Base-by-base conservation (phyloP, 2,888 invertebrate species). In the Dendrolimus pini region DNA sequence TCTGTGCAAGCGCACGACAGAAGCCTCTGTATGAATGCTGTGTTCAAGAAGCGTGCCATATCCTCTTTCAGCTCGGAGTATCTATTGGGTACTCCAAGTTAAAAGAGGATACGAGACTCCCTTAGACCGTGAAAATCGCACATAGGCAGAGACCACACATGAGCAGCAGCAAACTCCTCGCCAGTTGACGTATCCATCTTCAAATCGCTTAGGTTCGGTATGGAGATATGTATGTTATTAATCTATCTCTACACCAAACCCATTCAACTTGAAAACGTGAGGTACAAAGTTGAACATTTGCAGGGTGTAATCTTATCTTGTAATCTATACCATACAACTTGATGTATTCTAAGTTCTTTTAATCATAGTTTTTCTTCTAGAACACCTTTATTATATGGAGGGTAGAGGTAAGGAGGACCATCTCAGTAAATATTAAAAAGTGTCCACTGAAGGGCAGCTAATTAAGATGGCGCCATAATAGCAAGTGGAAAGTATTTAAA, bases 1-100 rank as follows among this genome's bases (percentile, higher is more conserved):
- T 98, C 75, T 99, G 98, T 0, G 98, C 96, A 10, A 99, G 88
- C 1, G 98, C 99, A 84, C 96, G 97, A 80, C 99, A 99, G 52
- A 99, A 90, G 55, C 30, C 98, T 97, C 0, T 99, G 96, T 95
- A 98, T 54, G 78, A 99, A 92, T 9, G 98, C 95, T 0, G 98
- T 96, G 70, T 95, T 93, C 0, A 96, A 95, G 83, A 96, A 98
- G 61, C 94, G 94, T 56, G 99, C 73, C 2, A 78, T 77, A 55
- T 91, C 85, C 61, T 82, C 80, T 65, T 91, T 90, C 41, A 91
- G 70, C 55, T 74, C 74, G 0, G 82, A 74, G 60, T 91, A 30
- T 30, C 30, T 30, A 30, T 30, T 30, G 3, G 18, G 18, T 18
- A 30, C 30, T 30, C 30, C 30, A 30, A 30, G 6, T 30, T 30